A percentile compares a stretch with the other conserved stretches of the same genome.
These are phyloP conservation scores for Dynastes maya DNA, from an alignment of 2,888 invertebrate genomes.

Conservation along the genomic window DNA sequence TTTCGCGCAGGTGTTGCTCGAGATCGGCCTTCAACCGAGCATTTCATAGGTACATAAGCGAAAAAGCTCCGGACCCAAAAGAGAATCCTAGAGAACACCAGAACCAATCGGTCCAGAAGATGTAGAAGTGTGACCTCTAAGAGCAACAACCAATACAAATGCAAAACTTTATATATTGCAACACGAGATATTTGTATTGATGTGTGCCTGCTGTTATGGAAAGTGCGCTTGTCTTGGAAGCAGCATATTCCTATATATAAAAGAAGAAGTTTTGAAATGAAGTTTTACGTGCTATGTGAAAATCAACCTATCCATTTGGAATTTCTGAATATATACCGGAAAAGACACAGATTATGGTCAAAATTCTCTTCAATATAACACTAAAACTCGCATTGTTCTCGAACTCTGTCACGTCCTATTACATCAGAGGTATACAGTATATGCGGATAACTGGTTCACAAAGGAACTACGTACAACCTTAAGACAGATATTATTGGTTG, in stretches of 20 bases:
- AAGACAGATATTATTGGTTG: no score
- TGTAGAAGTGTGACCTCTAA: not conserved
- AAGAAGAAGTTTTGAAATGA: not conserved
- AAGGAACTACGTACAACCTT: no score
- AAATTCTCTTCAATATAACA: not conserved
- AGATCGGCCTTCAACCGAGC: no score
- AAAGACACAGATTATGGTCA: not conserved
- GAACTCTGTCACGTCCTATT: slow-evolving; percentile 2
- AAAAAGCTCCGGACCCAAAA: no score
- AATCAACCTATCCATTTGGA: not conserved
- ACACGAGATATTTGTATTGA: not conserved
- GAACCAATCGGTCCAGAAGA: no score
- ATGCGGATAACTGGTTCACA: no score
- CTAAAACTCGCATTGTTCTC: not conserved
- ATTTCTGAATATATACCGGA: not conserved
- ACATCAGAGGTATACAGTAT: not conserved
- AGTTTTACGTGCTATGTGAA: not conserved
- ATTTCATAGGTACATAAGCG: no score
- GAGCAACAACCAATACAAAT: not conserved
- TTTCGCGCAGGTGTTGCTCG: no score
- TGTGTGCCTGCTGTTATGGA: not conserved
- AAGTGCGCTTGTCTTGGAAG: slow-evolving; percentile 4
- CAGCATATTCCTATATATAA: not conserved
- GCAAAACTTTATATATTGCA: slow-evolving; percentile 1
- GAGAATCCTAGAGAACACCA: no score